phyloP scores from a whole-genome alignment of 2,797 vertebrate genomes.

The Pseudochirops corinnae region DNA sequence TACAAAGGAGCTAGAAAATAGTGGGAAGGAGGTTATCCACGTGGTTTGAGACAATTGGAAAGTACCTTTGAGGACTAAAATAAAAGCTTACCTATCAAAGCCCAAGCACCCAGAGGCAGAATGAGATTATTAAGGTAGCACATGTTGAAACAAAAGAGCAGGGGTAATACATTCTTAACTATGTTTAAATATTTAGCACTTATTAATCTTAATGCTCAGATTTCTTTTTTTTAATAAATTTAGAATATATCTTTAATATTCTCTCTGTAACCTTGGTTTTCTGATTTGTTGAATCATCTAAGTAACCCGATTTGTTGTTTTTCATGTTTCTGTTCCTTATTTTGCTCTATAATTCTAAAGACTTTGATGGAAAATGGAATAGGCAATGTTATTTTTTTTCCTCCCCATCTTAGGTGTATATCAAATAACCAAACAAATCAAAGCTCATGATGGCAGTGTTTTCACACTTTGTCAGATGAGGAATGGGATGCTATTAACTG shows the following conservation, averaged over 20 bases:
- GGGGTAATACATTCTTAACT: background rate
- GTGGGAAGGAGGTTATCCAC: background rate
- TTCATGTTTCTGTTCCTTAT: slow-evolving; percentile 11
- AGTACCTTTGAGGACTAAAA: background rate
- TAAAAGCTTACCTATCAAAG: background rate
- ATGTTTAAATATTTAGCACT: background rate
- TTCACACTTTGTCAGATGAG: slow-evolving; percentile 97
- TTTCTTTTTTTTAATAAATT: background rate
- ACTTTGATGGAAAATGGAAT: slow-evolving; percentile 10
- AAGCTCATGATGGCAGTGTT: slow-evolving; percentile 96
- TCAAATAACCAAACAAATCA: slow-evolving; percentile 95
- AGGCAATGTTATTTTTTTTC: slow-evolving; percentile 48
- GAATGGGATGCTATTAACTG: slow-evolving; percentile 94
- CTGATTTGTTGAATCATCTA: slow-evolving; percentile 18
- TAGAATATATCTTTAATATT: background rate
- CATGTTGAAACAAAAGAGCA: background rate
- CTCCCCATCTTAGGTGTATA: slow-evolving; percentile 87
- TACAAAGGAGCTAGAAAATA: background rate
- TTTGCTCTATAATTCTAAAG: slow-evolving; percentile 51
- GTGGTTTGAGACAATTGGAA: background rate
- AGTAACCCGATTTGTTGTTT: slow-evolving; percentile 46
- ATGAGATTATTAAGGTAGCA: background rate
- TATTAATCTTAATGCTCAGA: background rate
- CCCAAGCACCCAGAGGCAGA: background rate
- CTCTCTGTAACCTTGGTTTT: background rate